These are phyloP conservation scores for Schizopygopsis pylzovi DNA, from an alignment of 2,797 vertebrate species.

Conservation along the genomic window DNA sequence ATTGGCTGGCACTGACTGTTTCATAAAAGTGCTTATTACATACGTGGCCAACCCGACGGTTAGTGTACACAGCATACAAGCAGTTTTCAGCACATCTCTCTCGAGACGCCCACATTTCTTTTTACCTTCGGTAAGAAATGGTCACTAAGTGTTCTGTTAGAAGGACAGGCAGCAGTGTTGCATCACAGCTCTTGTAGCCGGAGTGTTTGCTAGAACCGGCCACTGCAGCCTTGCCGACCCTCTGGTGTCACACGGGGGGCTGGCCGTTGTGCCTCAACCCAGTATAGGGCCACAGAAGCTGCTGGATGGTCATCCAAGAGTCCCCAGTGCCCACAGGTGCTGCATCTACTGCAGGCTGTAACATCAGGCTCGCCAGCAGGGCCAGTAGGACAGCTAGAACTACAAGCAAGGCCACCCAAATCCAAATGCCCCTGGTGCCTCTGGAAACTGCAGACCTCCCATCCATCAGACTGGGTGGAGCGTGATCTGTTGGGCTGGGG, in stretches of 20 bases:
- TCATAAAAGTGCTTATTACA: slow-evolving; percentile 19
- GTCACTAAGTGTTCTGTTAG: slow-evolving; percentile 2
- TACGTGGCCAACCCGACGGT: slow-evolving; percentile 7
- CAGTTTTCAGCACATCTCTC: slow-evolving; percentile 4
- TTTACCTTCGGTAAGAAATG: not conserved
- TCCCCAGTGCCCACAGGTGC: slow-evolving; percentile 86
- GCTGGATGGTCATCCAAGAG: slow-evolving; percentile 90
- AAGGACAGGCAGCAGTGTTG: slow-evolving; percentile 19
- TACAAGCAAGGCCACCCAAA: slow-evolving; percentile 80
- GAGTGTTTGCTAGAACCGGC: not conserved
- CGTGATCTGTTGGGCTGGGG: slow-evolving; percentile 65
- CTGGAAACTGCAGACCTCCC: slow-evolving; percentile 72
- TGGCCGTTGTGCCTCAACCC: slow-evolving; percentile 87
- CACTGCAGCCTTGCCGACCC: not conserved
- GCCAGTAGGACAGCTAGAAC: slow-evolving; percentile 85
- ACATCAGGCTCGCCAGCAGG: slow-evolving; percentile 84
- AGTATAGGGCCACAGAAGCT: slow-evolving; percentile 91
- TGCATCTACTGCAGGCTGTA: slow-evolving; percentile 87
- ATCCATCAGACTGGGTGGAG: slow-evolving; percentile 64
- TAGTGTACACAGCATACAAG: not conserved
- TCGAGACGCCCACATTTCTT: not conserved
- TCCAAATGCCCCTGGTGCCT: slow-evolving; percentile 79
- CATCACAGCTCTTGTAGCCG: not conserved
- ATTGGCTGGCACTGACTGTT: slow-evolving; percentile 1
- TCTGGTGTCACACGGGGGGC: slow-evolving; percentile 81